A percentile compares a stretch with the other conserved stretches of the same genome.
Conservation (phyloP, 2,797 vertebrate genomes). For the Liasis olivaceus region DNA sequence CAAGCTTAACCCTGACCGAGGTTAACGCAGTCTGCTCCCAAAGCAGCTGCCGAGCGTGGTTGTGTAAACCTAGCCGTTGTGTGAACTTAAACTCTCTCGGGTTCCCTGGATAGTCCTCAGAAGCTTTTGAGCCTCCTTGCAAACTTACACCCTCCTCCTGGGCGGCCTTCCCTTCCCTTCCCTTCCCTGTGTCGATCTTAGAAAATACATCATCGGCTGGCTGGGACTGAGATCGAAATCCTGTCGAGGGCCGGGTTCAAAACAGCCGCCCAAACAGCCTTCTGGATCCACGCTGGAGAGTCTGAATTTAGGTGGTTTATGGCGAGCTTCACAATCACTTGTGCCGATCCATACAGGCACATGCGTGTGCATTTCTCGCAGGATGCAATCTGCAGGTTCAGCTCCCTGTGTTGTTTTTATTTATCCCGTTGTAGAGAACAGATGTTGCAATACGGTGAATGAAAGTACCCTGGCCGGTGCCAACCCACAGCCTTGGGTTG, state of each 20-base stretch:
- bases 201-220: background rate
- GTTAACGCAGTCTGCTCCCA: background rate
- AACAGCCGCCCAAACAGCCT: too few species aligned
- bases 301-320: background rate
- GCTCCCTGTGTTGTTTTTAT: background rate
- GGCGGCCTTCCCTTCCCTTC: too few species aligned
- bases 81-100: rapidly evolving
- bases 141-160: background rate
- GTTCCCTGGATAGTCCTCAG: background rate
- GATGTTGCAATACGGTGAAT: background rate
- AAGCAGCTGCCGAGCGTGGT: background rate
- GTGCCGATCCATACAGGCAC: too few species aligned
- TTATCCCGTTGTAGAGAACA: rapidly evolving
- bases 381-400: background rate
- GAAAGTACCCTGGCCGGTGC: rapidly evolving
- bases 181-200: background rate
- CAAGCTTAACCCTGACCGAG: background rate
- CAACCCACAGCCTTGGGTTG: background rate
- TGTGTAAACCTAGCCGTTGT: background rate
- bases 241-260: background rate
- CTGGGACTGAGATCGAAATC: too few species aligned
- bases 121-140: background rate
- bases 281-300: too few species aligned
- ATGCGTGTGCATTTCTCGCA: background rate
- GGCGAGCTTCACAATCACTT: background rate